phyloP scores from a whole-genome alignment of 2,797 vertebrate species.

The Diplodus puntazzo region DNA sequence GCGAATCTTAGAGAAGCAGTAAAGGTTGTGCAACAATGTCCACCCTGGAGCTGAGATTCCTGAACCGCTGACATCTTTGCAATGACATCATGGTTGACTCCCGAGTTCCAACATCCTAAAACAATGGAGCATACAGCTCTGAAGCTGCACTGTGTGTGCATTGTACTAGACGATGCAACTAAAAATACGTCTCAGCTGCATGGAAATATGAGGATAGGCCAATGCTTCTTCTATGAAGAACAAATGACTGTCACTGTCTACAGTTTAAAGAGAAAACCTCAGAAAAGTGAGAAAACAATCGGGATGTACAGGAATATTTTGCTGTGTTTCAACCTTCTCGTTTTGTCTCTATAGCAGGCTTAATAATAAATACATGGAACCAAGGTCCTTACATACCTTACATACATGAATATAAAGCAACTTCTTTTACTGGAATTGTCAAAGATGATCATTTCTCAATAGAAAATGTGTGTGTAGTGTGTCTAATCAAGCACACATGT shows the following conservation, averaged over 20 bases:
- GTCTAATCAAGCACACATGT: neutral
- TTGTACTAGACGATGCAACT: neutral
- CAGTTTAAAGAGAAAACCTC: neutral
- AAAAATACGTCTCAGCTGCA: slow-evolving; percentile 4
- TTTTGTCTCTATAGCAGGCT: neutral
- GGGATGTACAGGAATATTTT: neutral
- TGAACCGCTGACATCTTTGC: slow-evolving; percentile 64
- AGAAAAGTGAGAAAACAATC: neutral
- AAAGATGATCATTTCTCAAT: neutral
- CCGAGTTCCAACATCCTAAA: slow-evolving; percentile 38
- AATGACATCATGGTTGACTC: slow-evolving; percentile 65
- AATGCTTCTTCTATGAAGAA: neutral
- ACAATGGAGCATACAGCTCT: slow-evolving; percentile 34
- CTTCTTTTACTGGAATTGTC: neutral
- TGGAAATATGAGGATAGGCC: neutral
- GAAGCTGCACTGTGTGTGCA: slow-evolving; percentile 18
- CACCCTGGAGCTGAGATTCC: slow-evolving; percentile 61
- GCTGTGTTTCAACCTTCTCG: slow-evolving; percentile 3
- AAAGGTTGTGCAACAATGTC: slow-evolving; percentile 62
- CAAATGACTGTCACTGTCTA: neutral
- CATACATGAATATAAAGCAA: neutral
- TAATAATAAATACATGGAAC: neutral
- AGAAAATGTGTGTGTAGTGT: neutral
- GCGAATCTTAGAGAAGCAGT: slow-evolving; percentile 53
- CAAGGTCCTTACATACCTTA: neutral